A percentile compares a stretch with the other conserved stretches of the same genome.
phyloP scores from a whole-genome alignment of 2,888 invertebrate genomes.

The Octonoba sinensis region DNA sequence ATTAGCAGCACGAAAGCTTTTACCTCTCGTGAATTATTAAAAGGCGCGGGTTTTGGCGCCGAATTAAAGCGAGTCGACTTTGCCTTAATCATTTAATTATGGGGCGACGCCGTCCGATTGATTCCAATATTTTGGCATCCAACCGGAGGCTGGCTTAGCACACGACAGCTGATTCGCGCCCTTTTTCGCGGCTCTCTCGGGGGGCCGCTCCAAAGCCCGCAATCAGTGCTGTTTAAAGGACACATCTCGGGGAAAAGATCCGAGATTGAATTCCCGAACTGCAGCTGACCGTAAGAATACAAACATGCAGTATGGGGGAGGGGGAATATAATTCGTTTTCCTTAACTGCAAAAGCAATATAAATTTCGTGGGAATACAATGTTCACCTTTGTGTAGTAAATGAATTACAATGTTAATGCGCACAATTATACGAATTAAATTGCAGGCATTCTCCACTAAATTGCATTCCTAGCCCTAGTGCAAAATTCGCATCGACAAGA shows the following conservation, averaged over 20 bases:
- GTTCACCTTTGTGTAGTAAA: no score
- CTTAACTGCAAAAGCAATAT: no score
- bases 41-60: slow-evolving; percentile 63
- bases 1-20: slow-evolving; percentile 61
- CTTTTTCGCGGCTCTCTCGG: slow-evolving; percentile 37
- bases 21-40: slow-evolving; percentile 63
- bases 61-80: slow-evolving; percentile 58
- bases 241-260: background rate
- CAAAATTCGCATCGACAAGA: no score
- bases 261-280: no score
- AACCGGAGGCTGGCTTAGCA: slow-evolving; percentile 39
- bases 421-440: no score
- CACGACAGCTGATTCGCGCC: slow-evolving; percentile 36
- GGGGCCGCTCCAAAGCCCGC: slow-evolving; percentile 27
- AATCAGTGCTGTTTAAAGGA: slow-evolving; percentile 32
- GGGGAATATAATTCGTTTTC: no score
- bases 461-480: no score
- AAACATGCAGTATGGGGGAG: no score
- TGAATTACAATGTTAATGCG: no score
- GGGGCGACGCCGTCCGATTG: slow-evolving; percentile 56
- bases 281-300: no score
- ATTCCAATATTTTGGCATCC: slow-evolving; percentile 44
- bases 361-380: no score
- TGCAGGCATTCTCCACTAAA: no score
- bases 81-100: slow-evolving; percentile 63